These are phyloP conservation scores for Anagyrus pseudococci DNA, from an alignment of 2,888 invertebrate species.

Conservation along the genomic window DNA sequence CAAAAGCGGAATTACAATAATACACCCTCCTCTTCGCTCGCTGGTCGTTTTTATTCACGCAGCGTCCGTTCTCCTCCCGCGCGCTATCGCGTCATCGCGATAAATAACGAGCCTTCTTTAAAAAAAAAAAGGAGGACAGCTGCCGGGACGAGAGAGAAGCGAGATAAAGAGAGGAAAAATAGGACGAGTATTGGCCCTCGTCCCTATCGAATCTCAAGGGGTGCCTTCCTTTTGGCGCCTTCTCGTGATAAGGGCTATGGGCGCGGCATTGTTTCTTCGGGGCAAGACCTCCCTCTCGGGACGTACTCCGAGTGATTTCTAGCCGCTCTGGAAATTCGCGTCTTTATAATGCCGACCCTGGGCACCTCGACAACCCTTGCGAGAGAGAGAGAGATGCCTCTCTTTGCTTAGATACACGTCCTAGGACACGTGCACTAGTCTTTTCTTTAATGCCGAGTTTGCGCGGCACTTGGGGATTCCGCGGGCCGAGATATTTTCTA, in stretches of 20 bases:
- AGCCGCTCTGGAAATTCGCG: slow-evolving; percentile 21
- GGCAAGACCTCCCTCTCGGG: slow-evolving; percentile 9
- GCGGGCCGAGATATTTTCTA: too few relatives aligned
- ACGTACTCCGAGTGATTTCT: slow-evolving; percentile 24
- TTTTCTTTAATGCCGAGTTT: too few relatives aligned
- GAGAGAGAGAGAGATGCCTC: too few relatives aligned
- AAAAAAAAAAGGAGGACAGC: background rate
- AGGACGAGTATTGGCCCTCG: slow-evolving; percentile 2
- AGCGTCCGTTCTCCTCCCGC: too few relatives aligned
- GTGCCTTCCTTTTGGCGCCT: background rate
- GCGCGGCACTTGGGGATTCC: too few relatives aligned
- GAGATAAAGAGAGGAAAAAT: background rate
- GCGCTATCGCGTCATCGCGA: slow-evolving; percentile 1
- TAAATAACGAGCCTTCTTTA: slow-evolving; percentile 7
- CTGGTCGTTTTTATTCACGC: background rate
- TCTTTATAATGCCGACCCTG: slow-evolving; percentile 9
- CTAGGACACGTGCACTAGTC: too few relatives aligned
- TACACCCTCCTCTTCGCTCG: slow-evolving; percentile 10
- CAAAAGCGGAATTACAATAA: slow-evolving; percentile 21
- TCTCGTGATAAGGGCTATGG: slow-evolving; percentile 5
- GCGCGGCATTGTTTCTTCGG: slow-evolving; percentile 16
- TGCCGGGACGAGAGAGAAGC: background rate
- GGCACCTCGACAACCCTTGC: too few relatives aligned
- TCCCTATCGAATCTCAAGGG: slow-evolving; percentile 4
- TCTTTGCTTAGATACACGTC: too few relatives aligned